Conservation (phyloP, 53 echinoderm and acorn worm genomes). For the Arbacia lixula region DNA sequence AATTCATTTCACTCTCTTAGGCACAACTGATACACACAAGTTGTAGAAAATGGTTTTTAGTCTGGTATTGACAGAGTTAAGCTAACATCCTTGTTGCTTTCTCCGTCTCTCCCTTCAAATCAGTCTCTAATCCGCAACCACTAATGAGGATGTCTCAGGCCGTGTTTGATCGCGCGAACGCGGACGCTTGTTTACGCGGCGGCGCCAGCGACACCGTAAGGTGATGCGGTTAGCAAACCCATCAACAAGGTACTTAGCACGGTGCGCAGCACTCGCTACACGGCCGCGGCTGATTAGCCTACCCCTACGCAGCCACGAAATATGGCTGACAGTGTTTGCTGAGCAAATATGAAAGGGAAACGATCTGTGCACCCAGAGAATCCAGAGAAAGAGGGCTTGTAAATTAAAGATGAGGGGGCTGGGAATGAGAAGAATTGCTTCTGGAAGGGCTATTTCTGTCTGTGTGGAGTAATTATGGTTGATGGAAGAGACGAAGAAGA, state of each 20-base stretch:
- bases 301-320: background rate
- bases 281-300: background rate
- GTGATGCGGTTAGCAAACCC: conserved; percentile 29
- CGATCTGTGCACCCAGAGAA: background rate
- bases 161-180: conserved; percentile 8
- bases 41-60: too few relatives aligned
- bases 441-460: too few relatives aligned
- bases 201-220: conserved; percentile 30
- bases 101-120: background rate
- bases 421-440: too few relatives aligned
- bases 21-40: too few relatives aligned
- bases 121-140: background rate
- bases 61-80: too few relatives aligned
- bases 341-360: conserved; percentile 25
- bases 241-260: conserved; percentile 37
- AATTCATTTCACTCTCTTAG: too few relatives aligned
- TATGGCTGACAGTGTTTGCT: conserved; percentile 34
- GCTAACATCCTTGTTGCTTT: too few relatives aligned
- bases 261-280: conserved; percentile 29
- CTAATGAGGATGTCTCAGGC: background rate
- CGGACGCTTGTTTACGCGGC: conserved; percentile 13
- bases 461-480: too few relatives aligned
- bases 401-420: conserved; percentile 18
- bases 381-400: background rate
- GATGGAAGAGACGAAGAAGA: too few relatives aligned